A percentile compares a stretch with the other conserved stretches of the same genome.
Conservation (phyloP, 2,797 vertebrate genomes). For the Pteropus rufus region DNA sequence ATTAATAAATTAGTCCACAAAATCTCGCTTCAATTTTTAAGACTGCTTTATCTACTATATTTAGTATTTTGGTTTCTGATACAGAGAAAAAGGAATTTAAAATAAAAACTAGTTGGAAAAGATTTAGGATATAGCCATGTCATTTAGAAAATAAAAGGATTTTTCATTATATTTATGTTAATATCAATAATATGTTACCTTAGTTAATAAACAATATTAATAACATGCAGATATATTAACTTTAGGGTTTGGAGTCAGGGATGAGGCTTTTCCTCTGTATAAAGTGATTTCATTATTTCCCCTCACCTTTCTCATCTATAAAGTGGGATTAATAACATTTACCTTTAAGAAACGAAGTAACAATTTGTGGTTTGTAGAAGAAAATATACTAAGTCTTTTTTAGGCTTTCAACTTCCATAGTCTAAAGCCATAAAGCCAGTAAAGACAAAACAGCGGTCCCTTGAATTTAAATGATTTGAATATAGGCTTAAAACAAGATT, state of each 20-base stretch:
- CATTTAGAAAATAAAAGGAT: not conserved
- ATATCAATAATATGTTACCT: not conserved
- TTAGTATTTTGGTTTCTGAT: slow-evolving; percentile 24
- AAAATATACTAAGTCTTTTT: slow-evolving; percentile 27
- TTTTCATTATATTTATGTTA: slow-evolving; percentile 30
- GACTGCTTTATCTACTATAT: slow-evolving; percentile 47
- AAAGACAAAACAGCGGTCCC: slow-evolving; percentile 17
- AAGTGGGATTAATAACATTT: slow-evolving; percentile 35
- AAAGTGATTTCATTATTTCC: slow-evolving; percentile 22
- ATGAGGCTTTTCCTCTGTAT: not conserved
- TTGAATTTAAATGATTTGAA: slow-evolving; percentile 53
- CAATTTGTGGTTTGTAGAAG: slow-evolving; percentile 22
- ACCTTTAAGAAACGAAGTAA: slow-evolving; percentile 39
- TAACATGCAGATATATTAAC: not conserved
- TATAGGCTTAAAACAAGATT: slow-evolving; percentile 39
- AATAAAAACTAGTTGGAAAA: slow-evolving; percentile 40
- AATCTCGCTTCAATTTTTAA: slow-evolving; percentile 44
- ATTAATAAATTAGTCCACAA: slow-evolving; percentile 58
- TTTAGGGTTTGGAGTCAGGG: not conserved
- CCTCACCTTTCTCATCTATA: not conserved
- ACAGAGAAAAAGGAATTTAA: not conserved
- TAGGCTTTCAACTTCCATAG: not conserved
- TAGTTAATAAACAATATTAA: slow-evolving; percentile 25
- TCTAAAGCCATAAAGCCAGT: slow-evolving; percentile 44
- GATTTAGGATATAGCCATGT: not conserved